Evolutionary conservation across 2,888 invertebrate genomes (phyloP), one percentile per base, ranked within the genome.

Genomic region (Elysia crispata): DNA sequence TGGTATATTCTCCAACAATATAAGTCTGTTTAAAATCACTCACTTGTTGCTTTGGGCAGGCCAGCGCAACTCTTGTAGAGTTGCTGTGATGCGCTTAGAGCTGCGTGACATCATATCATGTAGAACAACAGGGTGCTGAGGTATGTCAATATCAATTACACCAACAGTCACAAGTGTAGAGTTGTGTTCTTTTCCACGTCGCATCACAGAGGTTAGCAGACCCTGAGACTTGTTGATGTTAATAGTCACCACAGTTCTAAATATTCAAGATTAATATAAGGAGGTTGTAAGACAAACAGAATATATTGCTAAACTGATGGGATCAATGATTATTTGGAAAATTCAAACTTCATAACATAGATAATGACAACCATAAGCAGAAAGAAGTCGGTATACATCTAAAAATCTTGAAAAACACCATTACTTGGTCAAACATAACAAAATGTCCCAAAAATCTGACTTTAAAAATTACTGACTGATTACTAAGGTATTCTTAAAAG

Each of bases 31-130:
- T 3, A 41, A 3, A 41, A 41, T 11, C 25, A 28, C 50, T 69
- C 76, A 80, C 80, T 70, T 80, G 50, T 50, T 66, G 33, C 30
- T 76, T 72, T 80, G 80, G 15, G 73, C 54, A 1, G 90, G 87
- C 81, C 90, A 85, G 69, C 91, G 87, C 80, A 93, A 91, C 85
- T 93, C 96, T 93, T 98, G 98, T 77, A 98, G 93, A 0, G 98
- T 98, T 20, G 96, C 96, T 11, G 97, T 97, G 66, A 98, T 93
- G 90, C 98, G 97, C 85, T 97, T 95, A 83, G 97, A 97, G 84
- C 97, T 97, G 86, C 98, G 94, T 0, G 91, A 90, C 95, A 99
- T 98, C 96, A 99, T 98, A 75, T 98, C 98, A 92, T 99, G 99
- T 86, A 99, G 93, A 11, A 97, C 98, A 0, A 98, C 98, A 0